Evolutionary conservation across 2,113 vertebrate species (phyloP), one percentile per base, ranked within the genome.

Genomic region (Xiphophorus maculatus): DNA sequence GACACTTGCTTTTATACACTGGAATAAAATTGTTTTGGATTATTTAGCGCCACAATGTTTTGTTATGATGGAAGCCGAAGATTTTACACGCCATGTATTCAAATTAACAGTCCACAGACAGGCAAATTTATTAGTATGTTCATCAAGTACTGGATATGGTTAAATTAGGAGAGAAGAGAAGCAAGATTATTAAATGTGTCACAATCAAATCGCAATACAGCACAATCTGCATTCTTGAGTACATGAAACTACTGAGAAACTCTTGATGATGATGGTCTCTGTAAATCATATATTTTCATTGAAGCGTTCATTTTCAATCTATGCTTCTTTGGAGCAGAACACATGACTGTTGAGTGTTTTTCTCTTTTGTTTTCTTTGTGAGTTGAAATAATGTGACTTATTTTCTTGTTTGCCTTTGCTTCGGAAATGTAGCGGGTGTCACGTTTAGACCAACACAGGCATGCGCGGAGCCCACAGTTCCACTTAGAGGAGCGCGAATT

Each of bases 211-310:
- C 42, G 3, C 42, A 44, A 44, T 17, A 19, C 3, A 17, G 15
- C 14, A 5, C 14, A 48, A 5, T 48, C 4, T 48, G 44, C 44
- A 17, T 48, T 19, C 44, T 48, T 48, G 15, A 48, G 14, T 48
- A 17, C 42, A 44, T 14, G 12, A 44, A 48, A 48, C 44, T 19
- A 33, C 27, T 42, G 68, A 61, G 29, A 30, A 69, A 42, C 44
- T 66, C 81, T 80, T 88, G 79, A 85, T 85, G 66, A 75, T 66
- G 74, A 61, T 51, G 76, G 84, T 79, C 87, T 40, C 30, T 22
- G 12, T 77, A 42, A 71, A 83, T 81, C 62, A 81, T 69, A 6
- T 63, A 65, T 71, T 29, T 2, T 73, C 66, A 86, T 68, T 77
- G 70, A 84, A 60, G 69, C 28, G 15, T 44, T 71, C 80, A 72